A percentile compares a stretch with the other conserved stretches of the same genome.
These are phyloP conservation scores for Pogonomyrmex barbatus DNA, from an alignment of 1,140 invertebrate genomes.

Conservation along the genomic window DNA sequence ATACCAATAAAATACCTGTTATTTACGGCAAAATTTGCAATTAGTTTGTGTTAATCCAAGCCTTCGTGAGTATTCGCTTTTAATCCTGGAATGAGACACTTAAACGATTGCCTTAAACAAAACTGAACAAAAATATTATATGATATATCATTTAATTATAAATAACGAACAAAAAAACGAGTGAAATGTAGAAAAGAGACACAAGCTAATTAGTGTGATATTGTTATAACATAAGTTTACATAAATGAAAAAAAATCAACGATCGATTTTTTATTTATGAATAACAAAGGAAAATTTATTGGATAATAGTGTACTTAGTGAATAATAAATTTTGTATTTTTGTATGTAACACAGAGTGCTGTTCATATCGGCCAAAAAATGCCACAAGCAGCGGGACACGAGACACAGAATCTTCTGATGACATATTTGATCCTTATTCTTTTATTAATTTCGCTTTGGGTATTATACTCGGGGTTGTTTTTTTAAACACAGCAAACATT, in stretches of 20 bases:
- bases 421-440: conserved; percentile 86
- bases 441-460: conserved; percentile 84
- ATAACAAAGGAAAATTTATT: neutral
- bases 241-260: neutral
- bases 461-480: conserved; percentile 84
- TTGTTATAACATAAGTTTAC: neutral
- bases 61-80: conserved; percentile 30
- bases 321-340: conserved; percentile 24
- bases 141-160: neutral
- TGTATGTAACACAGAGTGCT: conserved; percentile 17
- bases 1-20: neutral
- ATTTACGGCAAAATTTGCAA: conserved; percentile 2
- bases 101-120: neutral
- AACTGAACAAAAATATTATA: neutral
- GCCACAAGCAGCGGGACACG: conserved; percentile 77
- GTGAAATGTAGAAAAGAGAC: neutral
- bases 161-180: neutral
- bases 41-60: conserved; percentile 26
- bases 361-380: conserved; percentile 67
- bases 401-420: conserved; percentile 85
- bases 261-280: neutral
- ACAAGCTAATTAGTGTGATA: neutral
- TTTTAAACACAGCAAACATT: conserved; percentile 74
- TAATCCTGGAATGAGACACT: neutral
- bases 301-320: neutral